Base-by-base conservation (phyloP, 2,888 invertebrate genomes). In the Osedax frankpressi region DNA sequence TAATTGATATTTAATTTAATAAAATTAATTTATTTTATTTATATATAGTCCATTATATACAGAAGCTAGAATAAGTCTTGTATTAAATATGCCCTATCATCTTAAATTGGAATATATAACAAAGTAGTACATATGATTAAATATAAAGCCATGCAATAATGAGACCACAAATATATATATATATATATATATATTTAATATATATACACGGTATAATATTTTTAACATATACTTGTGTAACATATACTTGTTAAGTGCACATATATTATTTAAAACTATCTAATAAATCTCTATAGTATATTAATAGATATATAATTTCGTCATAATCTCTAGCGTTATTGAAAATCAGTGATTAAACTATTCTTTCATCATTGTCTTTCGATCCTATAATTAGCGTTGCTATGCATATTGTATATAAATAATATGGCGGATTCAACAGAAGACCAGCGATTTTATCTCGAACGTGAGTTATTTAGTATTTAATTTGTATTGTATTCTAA, bases 1-100 rank as follows among this genome's bases (percentile, higher is more conserved):
- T 73, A 30, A 74, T 74, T 69, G 59, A 74, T 74, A 74, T 73
- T 69, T 74, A 74, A 28, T 30, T 74, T 73, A 70, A 63, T 74
- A 74, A 59, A 74, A 25, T 67, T 74, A 74, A 44, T 30, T 30
- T 67, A 30, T 68, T 67, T 69, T 74, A 70, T 28, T 70, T 73
- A 73, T 70, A 74, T 72, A 65, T 65, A n/a, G 11, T 28, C 11
- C 11, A 14, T 28, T n/a, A 65, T 65, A 65, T 65, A 65, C 28
- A 65, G 27, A n/a, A 28, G 28, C 14, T 24, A 59, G 19, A 14
- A 59, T 59, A 59, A 59, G 14, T 59, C n/a, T 19, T 59, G 59
- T 59, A 59, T 59, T 24, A 14, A 59, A 1, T 24, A 0, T 59
- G 19, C 19, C 19, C 19, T 59, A 59, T 63, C 25, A 26, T 26